phyloP scores from a whole-genome alignment of 2,888 invertebrate genomes.

The Diarsia brunnea region DNA sequence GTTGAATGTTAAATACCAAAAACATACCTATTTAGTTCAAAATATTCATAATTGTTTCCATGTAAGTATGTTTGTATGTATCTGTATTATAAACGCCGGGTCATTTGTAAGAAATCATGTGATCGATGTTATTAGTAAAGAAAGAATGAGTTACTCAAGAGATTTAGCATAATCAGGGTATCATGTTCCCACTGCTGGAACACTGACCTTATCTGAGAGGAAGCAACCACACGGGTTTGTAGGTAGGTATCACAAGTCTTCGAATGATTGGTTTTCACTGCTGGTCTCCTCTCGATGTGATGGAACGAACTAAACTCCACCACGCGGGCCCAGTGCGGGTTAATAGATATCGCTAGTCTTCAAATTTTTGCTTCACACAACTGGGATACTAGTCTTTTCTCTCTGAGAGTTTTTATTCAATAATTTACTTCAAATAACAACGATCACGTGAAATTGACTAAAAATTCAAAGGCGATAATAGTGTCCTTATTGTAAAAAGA shows the following conservation, averaged over 20 bases:
- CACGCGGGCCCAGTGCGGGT: too few relatives aligned
- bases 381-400: too few relatives aligned
- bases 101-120: slow-evolving; percentile 13
- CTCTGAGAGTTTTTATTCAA: too few relatives aligned
- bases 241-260: neutral
- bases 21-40: slow-evolving; percentile 35
- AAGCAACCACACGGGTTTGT: neutral
- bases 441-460: slow-evolving; percentile 13
- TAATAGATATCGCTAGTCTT: neutral
- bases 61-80: neutral
- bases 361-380: too few relatives aligned
- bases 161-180: neutral
- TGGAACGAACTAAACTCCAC: too few relatives aligned
- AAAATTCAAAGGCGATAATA: slow-evolving; percentile 5
- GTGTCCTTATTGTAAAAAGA: slow-evolving; percentile 64
- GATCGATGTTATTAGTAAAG: slow-evolving; percentile 9
- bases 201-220: neutral
- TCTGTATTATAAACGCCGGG: slow-evolving; percentile 6
- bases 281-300: neutral
- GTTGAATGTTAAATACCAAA: slow-evolving; percentile 30
- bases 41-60: slow-evolving; percentile 26
- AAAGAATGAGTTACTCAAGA: neutral
- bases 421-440: neutral
- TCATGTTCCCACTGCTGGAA: neutral
- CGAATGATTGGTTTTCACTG: neutral